Base-by-base conservation (phyloP, 2,113 vertebrate species). In the Callithrix jacchus region DNA sequence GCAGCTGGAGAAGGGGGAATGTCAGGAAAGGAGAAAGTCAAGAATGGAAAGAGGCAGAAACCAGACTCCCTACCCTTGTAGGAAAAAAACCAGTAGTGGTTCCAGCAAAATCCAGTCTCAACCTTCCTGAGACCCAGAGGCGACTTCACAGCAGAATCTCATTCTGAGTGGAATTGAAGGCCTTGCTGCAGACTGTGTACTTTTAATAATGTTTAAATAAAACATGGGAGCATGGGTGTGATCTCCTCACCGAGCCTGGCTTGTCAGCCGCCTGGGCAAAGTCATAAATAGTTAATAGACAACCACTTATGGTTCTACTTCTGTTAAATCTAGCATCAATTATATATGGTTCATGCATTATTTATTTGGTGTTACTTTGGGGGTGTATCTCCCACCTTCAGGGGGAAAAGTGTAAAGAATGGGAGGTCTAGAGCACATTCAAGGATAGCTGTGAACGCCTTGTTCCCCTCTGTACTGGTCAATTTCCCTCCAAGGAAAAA, bases 271-370 rank as follows among this genome's bases (percentile, higher is more conserved):
- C 89, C 97, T 66, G 77, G 76, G 81, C 4, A 96, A 81, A 89
- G 93, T 91, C 98, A 98, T 98, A 97, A 98, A 98, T 98, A 98
- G 98, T 98, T 98, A 98, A 98, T 98, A 89, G 97, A 86, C 91
- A 98, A 97, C 97, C 97, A 97, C 98, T 98, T 98, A 98, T 0
- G 4, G 93, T 96, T 97, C 97, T 95, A 82, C 97, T 98, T 97
- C 95, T 95, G 96, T 97, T 97, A 98, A 98, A 98, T 95, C 98
- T 94, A 96, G 93, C 97, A 98, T 98, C 97, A 98, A 98, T 98
- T 98, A 98, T 98, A 97, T 93, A 98, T 98, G 94, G 89, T 0
- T 76, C 27, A 35, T 98, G 97, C 98, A 98, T 98, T 98, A 98
- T 98, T 98, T 96, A 98, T 96, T 95, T 92, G 91, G 84, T 97